Percentiles rank a stretch among this genome's conserved stretches.
phyloP scores from a whole-genome alignment of 2,113 vertebrate species.

The Galbula dea region DNA sequence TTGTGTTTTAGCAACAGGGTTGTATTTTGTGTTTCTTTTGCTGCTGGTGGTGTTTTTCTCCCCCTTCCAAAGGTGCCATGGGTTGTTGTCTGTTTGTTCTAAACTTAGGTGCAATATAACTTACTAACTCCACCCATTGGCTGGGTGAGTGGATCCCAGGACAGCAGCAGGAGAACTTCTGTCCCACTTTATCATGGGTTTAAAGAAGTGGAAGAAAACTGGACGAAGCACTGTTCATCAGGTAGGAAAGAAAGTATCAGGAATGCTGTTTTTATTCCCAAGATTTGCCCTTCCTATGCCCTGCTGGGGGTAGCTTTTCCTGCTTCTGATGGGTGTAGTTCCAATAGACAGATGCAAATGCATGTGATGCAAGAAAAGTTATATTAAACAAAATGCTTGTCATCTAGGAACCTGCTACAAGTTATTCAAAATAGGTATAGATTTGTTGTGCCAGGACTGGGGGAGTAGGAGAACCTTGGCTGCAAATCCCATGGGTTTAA shows the following conservation, averaged over 20 bases:
- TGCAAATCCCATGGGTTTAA: background rate
- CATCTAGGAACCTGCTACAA: background rate
- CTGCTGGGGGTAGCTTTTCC: background rate
- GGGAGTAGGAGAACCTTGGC: background rate
- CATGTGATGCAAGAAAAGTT: background rate
- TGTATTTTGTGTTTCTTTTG: background rate
- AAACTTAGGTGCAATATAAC: constrained; percentile 91
- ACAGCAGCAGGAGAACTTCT: constrained; percentile 75
- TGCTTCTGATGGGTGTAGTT: background rate
- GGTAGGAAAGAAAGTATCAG: constrained; percentile 67
- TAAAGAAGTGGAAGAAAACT: constrained; percentile 98
- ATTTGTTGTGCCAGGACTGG: background rate
- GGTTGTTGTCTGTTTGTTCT: background rate
- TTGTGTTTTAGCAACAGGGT: background rate
- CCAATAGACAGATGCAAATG: background rate
- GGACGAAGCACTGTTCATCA: constrained; percentile 91
- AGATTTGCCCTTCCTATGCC: background rate
- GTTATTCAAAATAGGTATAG: background rate
- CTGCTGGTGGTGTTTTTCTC: background rate
- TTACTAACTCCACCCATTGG: constrained; percentile 88
- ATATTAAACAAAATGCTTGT: background rate
- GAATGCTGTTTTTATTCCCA: background rate
- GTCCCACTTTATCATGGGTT: constrained; percentile 91
- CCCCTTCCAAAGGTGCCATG: background rate
- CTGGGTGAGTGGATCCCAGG: constrained; percentile 80